These are phyloP conservation scores for Diaphora mendica DNA, from an alignment of 2,888 invertebrate genomes.

Conservation along the genomic window DNA sequence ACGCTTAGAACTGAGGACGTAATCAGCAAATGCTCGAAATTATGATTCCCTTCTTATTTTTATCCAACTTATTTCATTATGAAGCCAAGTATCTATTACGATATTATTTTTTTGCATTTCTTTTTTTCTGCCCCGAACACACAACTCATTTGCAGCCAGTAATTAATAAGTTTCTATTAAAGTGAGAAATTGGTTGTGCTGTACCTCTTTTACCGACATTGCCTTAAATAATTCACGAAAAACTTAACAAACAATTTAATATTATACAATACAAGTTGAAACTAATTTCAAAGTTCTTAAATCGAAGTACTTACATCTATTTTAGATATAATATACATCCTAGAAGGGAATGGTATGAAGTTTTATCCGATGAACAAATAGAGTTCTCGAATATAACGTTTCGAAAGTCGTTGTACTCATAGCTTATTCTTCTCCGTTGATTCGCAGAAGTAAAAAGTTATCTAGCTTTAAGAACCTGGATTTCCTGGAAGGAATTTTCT, in stretches of 20 bases:
- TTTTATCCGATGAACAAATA: conserved; percentile 1
- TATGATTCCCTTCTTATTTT: no score
- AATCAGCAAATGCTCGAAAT: no score
- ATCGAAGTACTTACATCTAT: not conserved
- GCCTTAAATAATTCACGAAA: not conserved
- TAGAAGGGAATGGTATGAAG: not conserved
- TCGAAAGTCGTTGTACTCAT: conserved; percentile 4
- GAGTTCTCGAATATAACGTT: conserved; percentile 2
- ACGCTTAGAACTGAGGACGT: no score
- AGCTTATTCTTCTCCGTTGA: not conserved
- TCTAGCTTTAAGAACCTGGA: not conserved
- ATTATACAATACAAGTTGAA: not conserved
- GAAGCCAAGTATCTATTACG: no score
- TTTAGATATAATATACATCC: not conserved
- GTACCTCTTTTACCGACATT: not conserved
- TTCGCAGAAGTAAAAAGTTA: conserved; percentile 3
- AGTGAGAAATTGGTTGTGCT: not conserved
- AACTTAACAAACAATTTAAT: not conserved
- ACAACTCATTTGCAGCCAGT: no score
- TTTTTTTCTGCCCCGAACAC: no score
- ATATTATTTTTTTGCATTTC: no score
- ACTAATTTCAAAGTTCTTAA: conserved; percentile 4
- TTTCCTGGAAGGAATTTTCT: not conserved
- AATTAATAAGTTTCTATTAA: no score
- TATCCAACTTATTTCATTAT: no score